Evolutionary conservation across 2,113 vertebrate genomes (phyloP), one percentile per base, ranked within the genome.

Genomic region (Camelus dromedarius): DNA sequence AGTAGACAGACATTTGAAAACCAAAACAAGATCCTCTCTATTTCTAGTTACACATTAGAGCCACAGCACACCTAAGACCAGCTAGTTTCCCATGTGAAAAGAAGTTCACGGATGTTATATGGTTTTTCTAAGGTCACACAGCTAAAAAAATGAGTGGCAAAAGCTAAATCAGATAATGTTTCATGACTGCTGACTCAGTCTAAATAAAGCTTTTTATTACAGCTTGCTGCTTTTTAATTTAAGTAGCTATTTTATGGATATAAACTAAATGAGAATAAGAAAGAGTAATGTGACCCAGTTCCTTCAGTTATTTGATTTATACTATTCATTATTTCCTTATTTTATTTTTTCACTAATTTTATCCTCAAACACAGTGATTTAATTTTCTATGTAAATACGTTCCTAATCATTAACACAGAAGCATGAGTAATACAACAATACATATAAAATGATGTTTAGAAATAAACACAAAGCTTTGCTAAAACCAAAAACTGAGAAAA

Each of bases 1-100:
- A 97, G 96, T 92, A 69, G 42, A 95, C 5, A 95, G 75, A 95
- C 72, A 60, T 50, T 83, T 93, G 75, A 18, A 92, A 93, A 94
- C 62, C 10, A 94, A 87, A 85, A 85, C 15, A 64, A 54, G 62
- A 76, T 30, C 26, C n/a, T 69, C 50, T 58, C 30, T 70, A 3
- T 8, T 20, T 84, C 20, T 35, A 11, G 22, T 69, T 75, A 15
- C 24, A 56, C 0, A 5, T n/a, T 32, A 69, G 0, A 30, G 52
- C 50, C 62, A 67, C 24, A 60, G 10, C 14, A 13, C 20, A 50
- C 24, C 48, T 67, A 76, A 70, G n/a, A 69, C 8, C 42, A 67
- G 54, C 84, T 64, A 28, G 58, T 46, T 90, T 89, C 52, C 84
- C n/a, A n/a, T 5, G 48, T 30, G 54, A 92, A 90, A 83, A 9